Evolutionary conservation across 2,797 vertebrate species (phyloP).

Genomic region (Enoplosus armatus): DNA sequence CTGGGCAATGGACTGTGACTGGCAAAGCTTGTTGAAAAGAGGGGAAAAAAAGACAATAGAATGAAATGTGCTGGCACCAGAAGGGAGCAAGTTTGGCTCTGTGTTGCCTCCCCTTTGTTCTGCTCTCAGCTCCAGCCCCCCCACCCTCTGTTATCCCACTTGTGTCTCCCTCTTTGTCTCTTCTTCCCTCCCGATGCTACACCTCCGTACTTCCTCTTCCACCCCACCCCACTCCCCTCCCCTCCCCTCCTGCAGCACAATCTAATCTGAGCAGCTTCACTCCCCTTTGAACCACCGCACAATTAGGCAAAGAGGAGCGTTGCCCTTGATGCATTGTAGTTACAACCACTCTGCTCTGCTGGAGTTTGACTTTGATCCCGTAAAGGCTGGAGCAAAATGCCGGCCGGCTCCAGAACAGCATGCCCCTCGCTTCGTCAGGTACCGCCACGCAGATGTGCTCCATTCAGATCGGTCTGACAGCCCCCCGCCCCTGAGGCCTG

Average conservation of each 20-base stretch:
- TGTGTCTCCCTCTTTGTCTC: constrained; percentile 50
- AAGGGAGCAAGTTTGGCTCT: constrained; percentile 67
- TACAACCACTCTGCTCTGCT: constrained; percentile 62
- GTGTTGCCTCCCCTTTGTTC: constrained; percentile 53
- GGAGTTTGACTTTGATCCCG: constrained; percentile 68
- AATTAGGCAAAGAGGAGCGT: constrained; percentile 58
- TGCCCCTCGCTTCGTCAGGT: constrained; percentile 24
- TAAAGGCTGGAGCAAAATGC: constrained; percentile 45
- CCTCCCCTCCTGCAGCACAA: constrained; percentile 56
- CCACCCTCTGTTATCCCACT: constrained; percentile 56
- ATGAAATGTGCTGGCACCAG: constrained; percentile 76
- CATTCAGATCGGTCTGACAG: constrained; percentile 37
- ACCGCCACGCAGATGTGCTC: constrained; percentile 21
- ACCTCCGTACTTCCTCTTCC: constrained; percentile 28
- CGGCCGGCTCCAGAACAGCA: background rate
- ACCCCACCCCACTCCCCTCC: background rate
- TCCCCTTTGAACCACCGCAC: constrained; percentile 65
- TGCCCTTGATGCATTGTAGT: constrained; percentile 56
- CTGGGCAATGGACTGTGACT: constrained; percentile 67
- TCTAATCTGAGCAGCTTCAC: constrained; percentile 66
- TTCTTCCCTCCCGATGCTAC: constrained; percentile 26
- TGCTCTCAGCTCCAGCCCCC: constrained; percentile 41
- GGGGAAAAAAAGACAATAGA: constrained; percentile 63
- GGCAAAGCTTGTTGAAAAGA: constrained; percentile 59
- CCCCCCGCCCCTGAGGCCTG: constrained; percentile 25